Evolutionary conservation across 2,797 vertebrate species (phyloP).

Genomic region (Acanthiza pusilla): DNA sequence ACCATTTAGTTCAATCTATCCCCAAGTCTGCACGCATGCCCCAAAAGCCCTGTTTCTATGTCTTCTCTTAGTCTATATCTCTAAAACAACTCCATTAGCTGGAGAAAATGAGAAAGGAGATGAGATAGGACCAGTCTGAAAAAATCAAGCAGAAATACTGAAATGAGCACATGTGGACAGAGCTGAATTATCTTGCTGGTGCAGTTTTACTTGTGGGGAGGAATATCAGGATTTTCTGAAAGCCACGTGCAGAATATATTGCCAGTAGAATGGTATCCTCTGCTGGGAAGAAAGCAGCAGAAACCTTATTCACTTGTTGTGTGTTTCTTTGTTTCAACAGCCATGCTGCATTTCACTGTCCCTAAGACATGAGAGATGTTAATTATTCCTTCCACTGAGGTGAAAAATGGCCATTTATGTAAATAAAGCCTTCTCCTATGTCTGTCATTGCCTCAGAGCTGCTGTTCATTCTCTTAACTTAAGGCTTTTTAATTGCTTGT

Average conservation of each 20-base stretch:
- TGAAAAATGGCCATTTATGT: neutral
- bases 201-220: neutral
- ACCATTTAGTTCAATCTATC: neutral
- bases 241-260: neutral
- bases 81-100: neutral
- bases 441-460: neutral
- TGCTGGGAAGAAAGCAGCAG: neutral
- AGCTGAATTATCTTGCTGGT: neutral
- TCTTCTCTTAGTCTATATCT: neutral
- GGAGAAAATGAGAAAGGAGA: neutral
- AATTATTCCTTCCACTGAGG: neutral
- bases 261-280: neutral
- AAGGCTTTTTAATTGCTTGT: neutral
- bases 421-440: neutral
- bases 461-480: neutral
- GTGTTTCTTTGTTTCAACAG: neutral
- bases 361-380: neutral
- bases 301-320: neutral
- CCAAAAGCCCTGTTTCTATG: neutral
- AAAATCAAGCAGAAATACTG: neutral
- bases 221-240: neutral
- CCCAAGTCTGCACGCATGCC: neutral
- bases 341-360: neutral
- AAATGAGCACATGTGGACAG: neutral
- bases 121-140: neutral